These are phyloP conservation scores for Nomada fabriciana DNA, from an alignment of 2,888 invertebrate species.

Conservation along the genomic window DNA sequence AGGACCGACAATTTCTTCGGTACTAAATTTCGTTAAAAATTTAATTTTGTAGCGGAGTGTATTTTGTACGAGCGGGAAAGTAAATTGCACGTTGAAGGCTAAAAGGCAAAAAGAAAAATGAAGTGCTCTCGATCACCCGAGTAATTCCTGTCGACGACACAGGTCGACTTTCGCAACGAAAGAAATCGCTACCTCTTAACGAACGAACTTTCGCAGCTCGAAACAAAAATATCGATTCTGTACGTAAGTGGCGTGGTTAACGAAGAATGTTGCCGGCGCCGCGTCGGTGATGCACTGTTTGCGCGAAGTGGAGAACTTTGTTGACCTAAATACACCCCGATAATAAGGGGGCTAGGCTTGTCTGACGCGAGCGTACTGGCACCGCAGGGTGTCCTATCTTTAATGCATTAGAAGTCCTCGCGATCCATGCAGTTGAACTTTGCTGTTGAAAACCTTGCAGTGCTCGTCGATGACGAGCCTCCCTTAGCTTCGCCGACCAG, in stretches of 20 bases:
- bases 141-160: not conserved
- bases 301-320: constrained; percentile 45
- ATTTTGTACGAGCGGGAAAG: not conserved
- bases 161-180: constrained; percentile 2
- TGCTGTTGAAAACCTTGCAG: constrained; percentile 1
- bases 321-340: constrained; percentile 58
- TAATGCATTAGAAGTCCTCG: constrained; percentile 30
- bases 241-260: not conserved
- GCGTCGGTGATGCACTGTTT: constrained; percentile 30
- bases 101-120: not conserved
- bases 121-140: not conserved
- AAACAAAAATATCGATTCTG: constrained; percentile 48
- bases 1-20: too few species aligned
- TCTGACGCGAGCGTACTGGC: not conserved
- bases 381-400: constrained; percentile 22
- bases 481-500: not conserved
- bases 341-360: constrained; percentile 44
- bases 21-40: too few species aligned
- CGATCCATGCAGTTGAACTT: constrained; percentile 1
- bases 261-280: constrained; percentile 31
- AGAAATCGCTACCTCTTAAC: constrained; percentile 7
- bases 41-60: too few species aligned
- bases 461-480: not conserved
- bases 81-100: not conserved
- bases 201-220: not conserved